Conservation (phyloP, 2,113 vertebrate genomes). For the Megatriorchis doriae region DNA sequence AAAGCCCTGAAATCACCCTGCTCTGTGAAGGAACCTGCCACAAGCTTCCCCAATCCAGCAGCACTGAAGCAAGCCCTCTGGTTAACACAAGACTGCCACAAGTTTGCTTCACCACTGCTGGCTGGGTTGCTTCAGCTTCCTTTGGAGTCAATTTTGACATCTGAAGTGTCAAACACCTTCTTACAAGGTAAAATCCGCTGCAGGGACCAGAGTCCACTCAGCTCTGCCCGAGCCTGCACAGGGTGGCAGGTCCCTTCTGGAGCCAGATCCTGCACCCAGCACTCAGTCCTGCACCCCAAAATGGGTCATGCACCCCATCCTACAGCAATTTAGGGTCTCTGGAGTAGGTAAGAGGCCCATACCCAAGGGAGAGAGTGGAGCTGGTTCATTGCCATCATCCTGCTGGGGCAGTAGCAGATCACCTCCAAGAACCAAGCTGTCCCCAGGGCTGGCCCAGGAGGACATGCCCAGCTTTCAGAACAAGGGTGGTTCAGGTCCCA, state of each 20-base stretch:
- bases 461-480: not conserved
- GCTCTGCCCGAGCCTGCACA: not conserved
- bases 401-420: not conserved
- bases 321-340: not conserved
- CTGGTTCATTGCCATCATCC: not conserved
- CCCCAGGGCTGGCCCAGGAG: not conserved
- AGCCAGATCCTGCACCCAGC: not conserved
- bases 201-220: fast-evolving
- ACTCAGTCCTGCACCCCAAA: not conserved
- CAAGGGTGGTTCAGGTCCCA: fast-evolving
- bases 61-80: not conserved
- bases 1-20: not conserved
- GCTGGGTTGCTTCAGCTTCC: slow-evolving; percentile 23
- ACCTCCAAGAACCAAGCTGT: not conserved
- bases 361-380: fast-evolving
- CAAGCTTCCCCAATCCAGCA: not conserved
- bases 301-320: not conserved
- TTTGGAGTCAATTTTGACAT: not conserved
- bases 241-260: not conserved
- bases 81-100: not conserved
- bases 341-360: not conserved
- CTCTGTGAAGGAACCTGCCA: not conserved
- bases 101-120: not conserved
- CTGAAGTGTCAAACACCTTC: not conserved
- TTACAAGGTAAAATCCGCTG: not conserved